Conservation (phyloP, 2,888 invertebrate genomes). For the Sphaerophoria taeniata region DNA sequence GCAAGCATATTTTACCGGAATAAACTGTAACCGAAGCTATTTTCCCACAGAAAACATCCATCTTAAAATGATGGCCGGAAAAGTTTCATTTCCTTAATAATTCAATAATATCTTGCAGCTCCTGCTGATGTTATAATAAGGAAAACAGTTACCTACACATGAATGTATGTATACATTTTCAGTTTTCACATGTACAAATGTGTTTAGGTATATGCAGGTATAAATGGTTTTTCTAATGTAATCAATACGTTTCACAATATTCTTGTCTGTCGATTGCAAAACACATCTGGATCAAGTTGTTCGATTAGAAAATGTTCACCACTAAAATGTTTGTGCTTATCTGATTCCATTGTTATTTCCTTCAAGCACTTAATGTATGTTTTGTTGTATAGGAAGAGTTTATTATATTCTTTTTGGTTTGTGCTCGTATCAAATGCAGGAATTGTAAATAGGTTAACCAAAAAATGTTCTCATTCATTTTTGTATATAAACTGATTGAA, state of each 20-base stretch:
- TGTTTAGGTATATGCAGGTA: no score
- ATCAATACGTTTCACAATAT: conserved; percentile 7
- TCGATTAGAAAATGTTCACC: not conserved
- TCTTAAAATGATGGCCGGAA: not conserved
- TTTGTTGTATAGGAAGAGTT: no score
- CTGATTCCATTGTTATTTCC: conserved; percentile 5
- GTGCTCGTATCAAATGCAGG: no score
- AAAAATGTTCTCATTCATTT: no score
- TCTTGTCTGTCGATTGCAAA: not conserved
- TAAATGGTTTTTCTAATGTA: conserved; percentile 6
- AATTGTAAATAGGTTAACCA: no score
- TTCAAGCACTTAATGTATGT: no score
- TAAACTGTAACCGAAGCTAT: not conserved
- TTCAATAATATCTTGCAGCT: not conserved
- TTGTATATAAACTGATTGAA: no score
- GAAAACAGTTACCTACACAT: no score
- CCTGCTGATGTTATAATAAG: no score
- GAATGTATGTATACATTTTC: not conserved
- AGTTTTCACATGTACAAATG: no score
- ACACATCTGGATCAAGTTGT: no score
- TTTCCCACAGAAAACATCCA: not conserved
- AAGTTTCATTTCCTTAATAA: conserved; percentile 3
- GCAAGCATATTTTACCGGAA: not conserved
- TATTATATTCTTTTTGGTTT: no score
- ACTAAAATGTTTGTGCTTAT: not conserved